These are phyloP conservation scores for Apodemia mormo DNA, from an alignment of 2,888 invertebrate species.

Conservation along the genomic window DNA sequence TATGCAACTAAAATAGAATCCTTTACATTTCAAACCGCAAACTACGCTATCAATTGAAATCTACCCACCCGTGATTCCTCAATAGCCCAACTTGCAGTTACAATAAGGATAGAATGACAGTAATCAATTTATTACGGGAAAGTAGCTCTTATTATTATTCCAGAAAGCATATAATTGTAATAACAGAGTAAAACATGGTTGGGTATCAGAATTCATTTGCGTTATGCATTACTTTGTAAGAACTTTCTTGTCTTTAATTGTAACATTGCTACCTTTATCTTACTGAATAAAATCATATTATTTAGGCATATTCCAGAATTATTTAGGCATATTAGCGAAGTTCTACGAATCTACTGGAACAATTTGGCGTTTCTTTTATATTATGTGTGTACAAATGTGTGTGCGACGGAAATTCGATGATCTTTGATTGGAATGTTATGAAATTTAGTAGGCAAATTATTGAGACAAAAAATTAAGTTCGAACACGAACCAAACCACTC, in stretches of 20 bases:
- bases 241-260: conserved; percentile 13
- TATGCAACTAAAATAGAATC: conserved; percentile 44
- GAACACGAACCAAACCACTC: too few species aligned
- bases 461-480: too few species aligned
- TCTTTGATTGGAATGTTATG: too few species aligned
- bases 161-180: conserved; percentile 2
- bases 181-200: neutral
- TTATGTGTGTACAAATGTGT: too few species aligned
- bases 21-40: conserved; percentile 51
- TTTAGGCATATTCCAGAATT: neutral
- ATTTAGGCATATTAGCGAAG: too few species aligned
- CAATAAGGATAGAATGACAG: conserved; percentile 15
- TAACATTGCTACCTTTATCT: neutral
- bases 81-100: conserved; percentile 7
- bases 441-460: too few species aligned
- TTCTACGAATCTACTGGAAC: too few species aligned
- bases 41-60: conserved; percentile 66
- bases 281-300: neutral
- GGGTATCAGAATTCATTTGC: conserved; percentile 4
- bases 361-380: too few species aligned
- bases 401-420: too few species aligned
- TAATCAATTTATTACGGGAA: conserved; percentile 1
- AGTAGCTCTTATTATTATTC: neutral
- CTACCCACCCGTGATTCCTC: conserved; percentile 62
- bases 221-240: neutral